Conservation (phyloP, 2,888 invertebrate species). For the Vesta saturnalis region DNA sequence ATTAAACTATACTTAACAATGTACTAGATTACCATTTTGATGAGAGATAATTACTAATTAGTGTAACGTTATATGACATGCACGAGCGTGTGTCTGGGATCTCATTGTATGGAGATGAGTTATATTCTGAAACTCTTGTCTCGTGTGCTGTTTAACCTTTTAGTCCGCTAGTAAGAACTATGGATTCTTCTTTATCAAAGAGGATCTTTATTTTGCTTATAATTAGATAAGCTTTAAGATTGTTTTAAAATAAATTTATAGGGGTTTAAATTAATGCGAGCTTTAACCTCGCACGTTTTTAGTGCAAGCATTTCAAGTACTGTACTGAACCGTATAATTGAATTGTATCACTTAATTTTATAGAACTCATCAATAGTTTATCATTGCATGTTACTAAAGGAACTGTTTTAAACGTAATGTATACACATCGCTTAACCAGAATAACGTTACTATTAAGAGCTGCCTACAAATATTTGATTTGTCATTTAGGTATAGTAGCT, state of each 20-base stretch:
- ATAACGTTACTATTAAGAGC: background rate
- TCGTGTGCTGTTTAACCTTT: background rate
- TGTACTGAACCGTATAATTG: too few species aligned
- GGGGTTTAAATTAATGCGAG: too few species aligned
- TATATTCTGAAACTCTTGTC: slow-evolving; percentile 22
- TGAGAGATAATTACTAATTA: slow-evolving; percentile 50
- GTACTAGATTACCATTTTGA: slow-evolving; percentile 46
- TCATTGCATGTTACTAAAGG: too few species aligned
- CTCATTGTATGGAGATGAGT: slow-evolving; percentile 48
- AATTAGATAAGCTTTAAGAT: too few species aligned
- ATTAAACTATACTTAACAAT: slow-evolving; percentile 42
- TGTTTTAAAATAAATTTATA: too few species aligned
- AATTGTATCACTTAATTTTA: too few species aligned
- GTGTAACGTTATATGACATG: slow-evolving; percentile 46
- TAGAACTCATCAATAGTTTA: too few species aligned
- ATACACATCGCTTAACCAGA: background rate
- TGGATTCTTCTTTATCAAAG: slow-evolving; percentile 40
- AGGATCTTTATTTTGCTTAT: slow-evolving; percentile 26
- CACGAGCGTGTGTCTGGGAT: slow-evolving; percentile 36
- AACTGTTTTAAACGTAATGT: background rate
- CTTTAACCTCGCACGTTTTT: too few species aligned
- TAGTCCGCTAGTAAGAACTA: slow-evolving; percentile 23
- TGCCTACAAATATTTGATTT: slow-evolving; percentile 6
- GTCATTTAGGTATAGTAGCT: slow-evolving; percentile 12
- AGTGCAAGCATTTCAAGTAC: too few species aligned